Evolutionary conservation across 2,888 invertebrate genomes (phyloP), one percentile per base, ranked within the genome.

Genomic region (Troilus luridus): DNA sequence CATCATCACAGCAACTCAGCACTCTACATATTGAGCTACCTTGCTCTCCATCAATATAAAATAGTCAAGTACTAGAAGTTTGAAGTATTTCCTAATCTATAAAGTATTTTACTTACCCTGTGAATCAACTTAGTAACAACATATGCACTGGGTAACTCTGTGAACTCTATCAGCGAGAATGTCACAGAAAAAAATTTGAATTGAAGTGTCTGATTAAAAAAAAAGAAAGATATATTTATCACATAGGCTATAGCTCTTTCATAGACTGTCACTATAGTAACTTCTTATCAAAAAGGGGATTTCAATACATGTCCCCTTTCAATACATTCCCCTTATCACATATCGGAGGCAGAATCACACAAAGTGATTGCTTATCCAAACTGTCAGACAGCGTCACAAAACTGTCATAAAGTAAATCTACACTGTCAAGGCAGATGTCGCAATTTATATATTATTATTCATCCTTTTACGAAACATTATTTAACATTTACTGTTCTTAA

Each of bases 341-440:
- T 0, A 0, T 41, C 72, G 72, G 72, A 19, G 72, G 41, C 72
- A 17, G 72, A 41, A 77, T 77, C 72, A 9, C 41, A 77, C 72
- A 17, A 77, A 77, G 72, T 77, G 72, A 77, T 77, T 77, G 72
- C 72, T 77, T 41, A 77, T 77, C 72, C 72, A 41, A 77, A 67
- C 67, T 67, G 24, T 24, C n/a, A 12, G 5, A 14, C 24, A n/a
- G 41, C 72, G 19, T 19, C 72, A 27, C 72, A 17, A 17, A 77
- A 41, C 27, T 27, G 27, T 77, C 72, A 7, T 77, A 17, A 77
- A 41, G 72, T 77, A 77, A 77, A 77, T 27, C 0, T 17, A 17
- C 17, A 67, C 6, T 24, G 24, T 67, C 24, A 5, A 14, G 24
- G 14, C 67, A 67, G 67, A 67, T 67, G 67, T 67, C 67, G 24